phyloP scores from a whole-genome alignment of 2,888 invertebrate species.

The Drosophila kokeensis region DNA sequence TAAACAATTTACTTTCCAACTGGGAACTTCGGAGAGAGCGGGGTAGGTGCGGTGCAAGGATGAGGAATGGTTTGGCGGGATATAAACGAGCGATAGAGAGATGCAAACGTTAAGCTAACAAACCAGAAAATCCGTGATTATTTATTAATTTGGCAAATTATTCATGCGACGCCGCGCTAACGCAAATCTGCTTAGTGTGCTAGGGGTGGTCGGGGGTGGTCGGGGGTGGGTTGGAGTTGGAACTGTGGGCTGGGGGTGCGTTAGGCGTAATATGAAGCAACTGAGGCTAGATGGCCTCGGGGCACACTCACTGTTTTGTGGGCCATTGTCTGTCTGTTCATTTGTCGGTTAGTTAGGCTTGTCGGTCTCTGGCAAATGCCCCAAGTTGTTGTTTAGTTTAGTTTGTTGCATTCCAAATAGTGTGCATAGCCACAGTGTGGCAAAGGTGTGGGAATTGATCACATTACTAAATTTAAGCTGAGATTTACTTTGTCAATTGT shows the following conservation, averaged over 20 bases:
- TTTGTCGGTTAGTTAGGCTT: slow-evolving; percentile 42
- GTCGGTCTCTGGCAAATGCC: slow-evolving; percentile 20
- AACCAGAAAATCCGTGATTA: slow-evolving; percentile 77
- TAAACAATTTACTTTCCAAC: slow-evolving; percentile 42
- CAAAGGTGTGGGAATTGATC: neutral
- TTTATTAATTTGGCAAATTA: slow-evolving; percentile 77
- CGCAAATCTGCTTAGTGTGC: slow-evolving; percentile 60
- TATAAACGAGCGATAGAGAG: slow-evolving; percentile 11
- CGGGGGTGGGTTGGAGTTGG: neutral
- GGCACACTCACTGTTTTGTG: slow-evolving; percentile 41
- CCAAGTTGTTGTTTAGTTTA: slow-evolving; percentile 38
- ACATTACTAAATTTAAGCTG: neutral
- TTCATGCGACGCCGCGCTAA: slow-evolving; percentile 67
- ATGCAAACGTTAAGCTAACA: slow-evolving; percentile 64
- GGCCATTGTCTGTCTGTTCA: slow-evolving; percentile 36
- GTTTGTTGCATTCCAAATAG: slow-evolving; percentile 52
- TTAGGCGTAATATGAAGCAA: slow-evolving; percentile 15
- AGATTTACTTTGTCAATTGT: neutral
- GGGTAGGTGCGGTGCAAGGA: neutral
- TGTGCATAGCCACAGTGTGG: slow-evolving; percentile 18
- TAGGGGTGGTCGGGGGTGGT: neutral
- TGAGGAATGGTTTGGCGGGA: neutral
- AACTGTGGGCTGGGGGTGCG: neutral
- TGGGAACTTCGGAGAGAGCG: slow-evolving; percentile 22
- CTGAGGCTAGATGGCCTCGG: slow-evolving; percentile 18